Evolutionary conservation across 2,113 vertebrate genomes (phyloP).

Genomic region (Chionis minor): DNA sequence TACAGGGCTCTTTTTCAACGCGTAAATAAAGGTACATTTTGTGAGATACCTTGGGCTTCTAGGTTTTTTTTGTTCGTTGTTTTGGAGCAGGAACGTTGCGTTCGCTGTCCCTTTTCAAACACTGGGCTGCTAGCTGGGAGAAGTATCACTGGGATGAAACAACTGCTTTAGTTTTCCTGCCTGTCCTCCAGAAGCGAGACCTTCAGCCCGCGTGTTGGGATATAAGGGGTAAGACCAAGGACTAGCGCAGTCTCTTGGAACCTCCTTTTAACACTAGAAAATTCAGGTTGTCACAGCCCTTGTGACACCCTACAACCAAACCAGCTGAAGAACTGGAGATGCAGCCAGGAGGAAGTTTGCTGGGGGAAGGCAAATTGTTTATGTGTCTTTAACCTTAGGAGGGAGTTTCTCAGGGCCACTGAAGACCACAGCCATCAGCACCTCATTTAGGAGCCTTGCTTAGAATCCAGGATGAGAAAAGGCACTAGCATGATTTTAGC

Average conservation of each 20-base stretch:
- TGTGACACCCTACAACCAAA: background rate
- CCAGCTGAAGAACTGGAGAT: background rate
- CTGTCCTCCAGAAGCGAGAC: background rate
- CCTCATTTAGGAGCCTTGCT: background rate
- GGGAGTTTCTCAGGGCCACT: background rate
- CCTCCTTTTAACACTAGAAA: background rate
- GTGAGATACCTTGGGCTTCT: background rate
- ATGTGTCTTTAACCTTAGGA: background rate
- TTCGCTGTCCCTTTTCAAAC: background rate
- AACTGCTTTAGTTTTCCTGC: background rate
- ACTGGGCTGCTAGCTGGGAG: background rate
- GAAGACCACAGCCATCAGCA: background rate
- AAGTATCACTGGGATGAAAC: background rate
- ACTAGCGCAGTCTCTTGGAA: background rate
- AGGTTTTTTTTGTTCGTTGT: accelerated
- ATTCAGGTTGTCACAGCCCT: background rate
- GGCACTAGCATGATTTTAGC: background rate
- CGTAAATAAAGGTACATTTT: conserved; percentile 50
- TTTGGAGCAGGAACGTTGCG: background rate
- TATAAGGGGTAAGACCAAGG: background rate
- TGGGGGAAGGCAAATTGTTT: background rate
- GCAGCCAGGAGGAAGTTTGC: background rate
- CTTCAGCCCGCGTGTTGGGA: background rate
- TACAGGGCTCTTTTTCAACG: background rate
- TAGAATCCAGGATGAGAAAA: background rate